These are phyloP conservation scores for Ptychodera flava DNA, from an alignment of 35 echinoderm and acorn worm genomes.

Conservation along the genomic window DNA sequence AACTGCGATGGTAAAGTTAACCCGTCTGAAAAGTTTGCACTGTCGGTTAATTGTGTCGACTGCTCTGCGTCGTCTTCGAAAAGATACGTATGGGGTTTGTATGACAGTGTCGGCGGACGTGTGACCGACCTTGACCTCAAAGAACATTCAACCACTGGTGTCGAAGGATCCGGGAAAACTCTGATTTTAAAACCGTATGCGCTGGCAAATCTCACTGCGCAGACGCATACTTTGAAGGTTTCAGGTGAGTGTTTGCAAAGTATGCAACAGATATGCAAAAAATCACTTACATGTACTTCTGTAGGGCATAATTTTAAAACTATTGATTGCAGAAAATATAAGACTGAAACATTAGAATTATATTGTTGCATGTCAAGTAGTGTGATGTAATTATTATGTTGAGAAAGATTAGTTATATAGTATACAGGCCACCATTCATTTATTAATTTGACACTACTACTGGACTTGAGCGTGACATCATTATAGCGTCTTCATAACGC, in stretches of 20 bases:
- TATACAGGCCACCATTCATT: too few relatives aligned
- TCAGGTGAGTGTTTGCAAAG: not conserved
- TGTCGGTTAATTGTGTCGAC: constrained; percentile 60
- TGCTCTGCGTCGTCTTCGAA: constrained; percentile 50
- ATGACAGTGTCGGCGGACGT: not conserved
- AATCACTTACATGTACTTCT: not conserved
- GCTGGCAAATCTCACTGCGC: not conserved
- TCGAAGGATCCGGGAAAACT: not conserved
- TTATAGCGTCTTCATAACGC: too few relatives aligned
- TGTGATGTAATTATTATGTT: too few relatives aligned
- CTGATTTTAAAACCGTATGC: not conserved
- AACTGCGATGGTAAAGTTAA: constrained; percentile 77
- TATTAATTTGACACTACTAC: too few relatives aligned
- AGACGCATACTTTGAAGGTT: not conserved
- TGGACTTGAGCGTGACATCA: too few relatives aligned
- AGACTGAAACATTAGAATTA: too few relatives aligned
- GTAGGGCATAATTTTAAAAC: not conserved
- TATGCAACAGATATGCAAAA: not conserved
- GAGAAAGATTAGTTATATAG: too few relatives aligned
- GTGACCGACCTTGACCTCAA: not conserved
- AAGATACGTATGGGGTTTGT: constrained; percentile 35
- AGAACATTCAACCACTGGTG: not conserved
- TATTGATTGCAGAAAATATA: not conserved
- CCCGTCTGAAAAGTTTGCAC: constrained; percentile 61
- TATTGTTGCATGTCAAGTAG: too few relatives aligned